These are phyloP conservation scores for Cotesia congregata DNA, from an alignment of 2,888 invertebrate species.

Conservation along the genomic window DNA sequence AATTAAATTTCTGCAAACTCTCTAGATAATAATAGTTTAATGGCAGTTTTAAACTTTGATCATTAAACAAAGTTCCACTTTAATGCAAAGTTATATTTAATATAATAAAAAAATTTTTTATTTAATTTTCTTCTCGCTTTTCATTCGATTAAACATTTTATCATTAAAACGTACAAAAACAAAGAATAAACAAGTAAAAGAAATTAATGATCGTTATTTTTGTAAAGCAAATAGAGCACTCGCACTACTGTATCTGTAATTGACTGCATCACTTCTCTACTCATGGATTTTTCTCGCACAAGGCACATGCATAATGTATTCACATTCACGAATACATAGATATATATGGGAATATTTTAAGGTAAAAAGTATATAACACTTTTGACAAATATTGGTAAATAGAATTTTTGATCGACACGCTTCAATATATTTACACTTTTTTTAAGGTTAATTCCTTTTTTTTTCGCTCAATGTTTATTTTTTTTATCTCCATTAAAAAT, in stretches of 20 bases:
- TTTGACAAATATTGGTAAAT: not conserved
- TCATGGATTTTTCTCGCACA: not conserved
- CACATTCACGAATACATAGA: no score
- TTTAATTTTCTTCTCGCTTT: not conserved
- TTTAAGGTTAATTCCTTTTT: not conserved
- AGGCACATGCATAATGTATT: not conserved
- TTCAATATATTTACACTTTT: not conserved
- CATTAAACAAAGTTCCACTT: no score
- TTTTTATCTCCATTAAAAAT: no score
- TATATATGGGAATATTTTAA: not conserved
- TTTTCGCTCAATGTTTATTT: no score
- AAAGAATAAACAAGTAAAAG: not conserved
- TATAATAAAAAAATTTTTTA: no score
- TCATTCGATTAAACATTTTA: not conserved
- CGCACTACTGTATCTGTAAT: not conserved
- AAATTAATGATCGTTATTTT: not conserved
- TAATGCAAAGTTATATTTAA: no score
- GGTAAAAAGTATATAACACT: not conserved
- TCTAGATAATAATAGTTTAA: no score
- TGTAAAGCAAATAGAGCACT: not conserved
- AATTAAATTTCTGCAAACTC: no score
- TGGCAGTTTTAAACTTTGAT: no score
- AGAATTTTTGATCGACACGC: not conserved
- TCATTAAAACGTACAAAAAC: not conserved
- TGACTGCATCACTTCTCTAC: not conserved